phyloP scores from a whole-genome alignment of 2,888 invertebrate species.

The Drosophila dives region DNA sequence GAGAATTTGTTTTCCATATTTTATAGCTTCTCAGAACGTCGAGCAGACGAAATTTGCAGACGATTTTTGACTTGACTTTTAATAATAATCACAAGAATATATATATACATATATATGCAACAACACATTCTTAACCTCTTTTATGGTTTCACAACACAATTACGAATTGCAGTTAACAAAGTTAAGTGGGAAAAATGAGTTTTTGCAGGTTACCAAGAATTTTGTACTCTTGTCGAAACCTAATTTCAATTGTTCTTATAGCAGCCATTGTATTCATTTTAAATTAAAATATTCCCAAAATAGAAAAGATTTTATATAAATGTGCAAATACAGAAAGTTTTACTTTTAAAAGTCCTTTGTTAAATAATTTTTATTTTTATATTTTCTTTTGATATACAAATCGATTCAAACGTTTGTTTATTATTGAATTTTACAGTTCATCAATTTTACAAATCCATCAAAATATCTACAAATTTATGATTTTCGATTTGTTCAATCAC shows the following conservation, averaged over 20 bases:
- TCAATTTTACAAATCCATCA: background rate
- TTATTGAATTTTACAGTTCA: background rate
- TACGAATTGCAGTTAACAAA: slow-evolving; percentile 19
- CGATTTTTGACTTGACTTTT: background rate
- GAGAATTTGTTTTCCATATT: background rate
- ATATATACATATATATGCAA: background rate
- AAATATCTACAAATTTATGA: background rate
- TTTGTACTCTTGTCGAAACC: background rate
- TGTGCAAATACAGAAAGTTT: background rate
- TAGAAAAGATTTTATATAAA: background rate
- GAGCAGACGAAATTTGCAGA: background rate
- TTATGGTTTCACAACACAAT: slow-evolving; percentile 1
- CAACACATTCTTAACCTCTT: background rate
- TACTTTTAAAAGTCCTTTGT: background rate
- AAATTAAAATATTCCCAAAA: background rate
- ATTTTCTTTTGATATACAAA: background rate
- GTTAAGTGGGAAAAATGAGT: slow-evolving; percentile 1
- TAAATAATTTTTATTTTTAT: background rate
- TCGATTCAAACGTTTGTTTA: background rate
- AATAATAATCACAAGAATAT: background rate
- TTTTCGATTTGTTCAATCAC: background rate
- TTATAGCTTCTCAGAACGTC: background rate
- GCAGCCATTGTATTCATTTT: background rate
- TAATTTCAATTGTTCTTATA: background rate
- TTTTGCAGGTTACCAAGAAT: background rate